Base-by-base conservation (phyloP, 1,140 invertebrate genomes). In the Augochlora pura region DNA sequence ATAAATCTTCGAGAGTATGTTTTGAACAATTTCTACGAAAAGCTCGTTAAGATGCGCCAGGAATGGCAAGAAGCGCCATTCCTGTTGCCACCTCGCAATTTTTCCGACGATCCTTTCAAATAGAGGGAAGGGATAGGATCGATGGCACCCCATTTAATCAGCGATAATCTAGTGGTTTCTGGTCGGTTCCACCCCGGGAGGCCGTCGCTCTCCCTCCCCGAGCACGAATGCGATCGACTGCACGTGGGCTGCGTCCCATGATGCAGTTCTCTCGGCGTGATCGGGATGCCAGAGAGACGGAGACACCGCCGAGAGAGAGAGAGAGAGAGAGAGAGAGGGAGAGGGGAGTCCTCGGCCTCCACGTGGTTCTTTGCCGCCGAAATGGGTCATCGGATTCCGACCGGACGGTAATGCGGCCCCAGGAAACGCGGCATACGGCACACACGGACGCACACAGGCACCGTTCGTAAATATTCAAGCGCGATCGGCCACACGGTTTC, bases 351-450 rank as follows among this genome's bases (percentile, higher is more conserved):
- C 42, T 46, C 42, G 49, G 16, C 49, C 6, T 52, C 49, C 49
- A 52, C 77, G 60, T 73, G 77, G 49, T 54, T 59, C 62, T 60
- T 72, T n/a, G 69, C 49, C 57, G 18, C 57, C 77, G 52, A 79
- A 79, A 66, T 79, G 77, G 77, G 77, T 79, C 70, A 74, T 79
- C 77, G 77, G 49, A 79, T 79, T 74, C 77, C 77, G 42, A 25
- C 57, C 67, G 68, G 68, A 23, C 32, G 70, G 65, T 78, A 65
- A 52, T 49, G 39, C 57, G 39, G 60, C 49, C 49, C 54, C 68
- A 7, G 9, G 59, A 3, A 18, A 59, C 67, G 74, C 14, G 64
- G 62, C 57, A 72, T 66, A 21, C 0, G 9, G 10, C 42, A 12
- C 42, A 8, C 42, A 46, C 42, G 42, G 42, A 46, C 42, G 14